These are phyloP conservation scores for Paguma larvata DNA, from an alignment of 2,797 vertebrate species.

Conservation along the genomic window DNA sequence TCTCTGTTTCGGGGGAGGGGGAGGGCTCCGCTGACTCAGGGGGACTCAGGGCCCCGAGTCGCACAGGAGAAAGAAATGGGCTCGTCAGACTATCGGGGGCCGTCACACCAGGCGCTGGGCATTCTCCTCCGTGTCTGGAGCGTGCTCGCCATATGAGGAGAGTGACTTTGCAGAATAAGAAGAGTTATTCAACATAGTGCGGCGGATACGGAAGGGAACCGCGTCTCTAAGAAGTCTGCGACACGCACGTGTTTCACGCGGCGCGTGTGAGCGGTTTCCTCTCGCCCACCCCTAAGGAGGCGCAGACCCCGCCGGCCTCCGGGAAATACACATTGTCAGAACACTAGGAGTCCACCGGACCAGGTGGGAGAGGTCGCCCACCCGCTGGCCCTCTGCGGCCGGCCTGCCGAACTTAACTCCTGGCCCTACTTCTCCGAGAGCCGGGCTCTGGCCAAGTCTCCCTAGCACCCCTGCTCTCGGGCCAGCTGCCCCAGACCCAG, in stretches of 20 bases:
- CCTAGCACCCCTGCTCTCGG: background rate
- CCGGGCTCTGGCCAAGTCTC: background rate
- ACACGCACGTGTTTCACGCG: background rate
- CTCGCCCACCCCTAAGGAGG: background rate
- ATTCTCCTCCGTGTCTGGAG: background rate
- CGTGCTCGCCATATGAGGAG: background rate
- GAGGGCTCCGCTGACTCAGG: background rate
- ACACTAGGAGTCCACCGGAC: background rate
- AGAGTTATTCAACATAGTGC: background rate
- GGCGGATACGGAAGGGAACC: background rate
- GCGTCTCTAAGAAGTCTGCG: background rate
- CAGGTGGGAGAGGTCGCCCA: too few relatives aligned
- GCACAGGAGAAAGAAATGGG: background rate
- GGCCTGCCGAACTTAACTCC: background rate
- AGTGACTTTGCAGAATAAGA: background rate
- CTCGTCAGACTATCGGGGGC: background rate
- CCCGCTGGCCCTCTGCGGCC: background rate
- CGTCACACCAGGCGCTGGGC: background rate
- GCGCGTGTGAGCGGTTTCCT: background rate
- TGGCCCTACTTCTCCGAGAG: background rate
- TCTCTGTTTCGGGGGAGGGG: fast-evolving
- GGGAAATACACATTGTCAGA: background rate
- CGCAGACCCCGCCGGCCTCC: background rate
- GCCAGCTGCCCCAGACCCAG: background rate
- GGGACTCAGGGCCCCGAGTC: background rate